Percentiles rank a stretch among this genome's conserved stretches.
Conservation (phyloP, 2,888 invertebrate species). For the Acronicta aceris region DNA sequence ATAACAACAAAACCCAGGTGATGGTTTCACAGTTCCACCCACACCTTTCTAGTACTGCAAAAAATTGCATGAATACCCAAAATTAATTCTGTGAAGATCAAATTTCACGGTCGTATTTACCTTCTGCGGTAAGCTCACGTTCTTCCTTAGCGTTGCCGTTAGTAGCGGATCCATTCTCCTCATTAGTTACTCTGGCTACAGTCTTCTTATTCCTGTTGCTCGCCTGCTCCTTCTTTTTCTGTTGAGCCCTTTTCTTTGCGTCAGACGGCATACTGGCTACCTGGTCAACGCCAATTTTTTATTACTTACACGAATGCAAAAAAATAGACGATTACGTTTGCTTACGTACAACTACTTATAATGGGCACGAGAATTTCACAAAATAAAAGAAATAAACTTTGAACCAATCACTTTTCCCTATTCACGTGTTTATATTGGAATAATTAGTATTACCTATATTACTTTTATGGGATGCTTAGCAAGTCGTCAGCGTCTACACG, state of each 20-base stretch:
- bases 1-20: conserved; percentile 19
- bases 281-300: conserved; percentile 60
- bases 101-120: conserved; percentile 75
- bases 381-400: conserved; percentile 16
- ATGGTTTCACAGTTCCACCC: not conserved
- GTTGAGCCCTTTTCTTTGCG: conserved; percentile 99
- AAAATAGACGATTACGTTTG: conserved; percentile 21
- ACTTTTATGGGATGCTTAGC: conserved; percentile 71
- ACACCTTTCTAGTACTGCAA: too few species aligned
- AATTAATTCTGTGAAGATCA: conserved; percentile 25
- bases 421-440: conserved; percentile 30
- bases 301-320: conserved; percentile 56
- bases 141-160: conserved; percentile 80
- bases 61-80: not conserved
- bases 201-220: conserved; percentile 91
- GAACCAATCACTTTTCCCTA: conserved; percentile 27
- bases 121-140: conserved; percentile 92
- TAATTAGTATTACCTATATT: conserved; percentile 67
- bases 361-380: not conserved
- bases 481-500: conserved; percentile 86
- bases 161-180: conserved; percentile 88
- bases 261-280: conserved; percentile 97
- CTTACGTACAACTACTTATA: conserved; percentile 14
- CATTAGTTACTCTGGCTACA: conserved; percentile 85
- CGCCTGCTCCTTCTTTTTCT: conserved; percentile 98